These are phyloP conservation scores for Agonopterix heracliana DNA, from an alignment of 2,888 invertebrate genomes.

Conservation along the genomic window DNA sequence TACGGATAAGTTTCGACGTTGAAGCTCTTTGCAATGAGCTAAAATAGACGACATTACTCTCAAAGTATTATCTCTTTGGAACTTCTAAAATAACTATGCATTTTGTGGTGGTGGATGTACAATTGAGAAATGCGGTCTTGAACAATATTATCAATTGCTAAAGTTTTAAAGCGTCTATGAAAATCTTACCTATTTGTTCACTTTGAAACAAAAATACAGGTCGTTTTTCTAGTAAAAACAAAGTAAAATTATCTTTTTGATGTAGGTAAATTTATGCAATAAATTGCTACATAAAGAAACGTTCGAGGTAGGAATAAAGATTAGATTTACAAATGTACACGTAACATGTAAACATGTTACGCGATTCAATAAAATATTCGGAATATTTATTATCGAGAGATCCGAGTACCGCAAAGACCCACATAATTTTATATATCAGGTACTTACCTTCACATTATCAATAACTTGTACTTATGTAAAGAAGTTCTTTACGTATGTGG, in stretches of 20 bases:
- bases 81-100: slow-evolving; percentile 3
- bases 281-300: background rate
- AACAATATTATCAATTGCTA: too few species aligned
- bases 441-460: background rate
- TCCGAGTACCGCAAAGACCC: background rate
- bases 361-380: slow-evolving; percentile 5
- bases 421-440: background rate
- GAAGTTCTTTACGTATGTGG: too few species aligned
- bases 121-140: background rate
- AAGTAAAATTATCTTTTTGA: background rate
- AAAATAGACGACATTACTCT: slow-evolving; percentile 14
- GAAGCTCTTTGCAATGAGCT: slow-evolving; percentile 30
- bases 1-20: slow-evolving; percentile 36
- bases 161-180: too few species aligned
- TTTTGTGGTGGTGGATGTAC: slow-evolving; percentile 3
- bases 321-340: slow-evolving; percentile 3
- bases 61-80: slow-evolving; percentile 15
- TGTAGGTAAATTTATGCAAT: too few species aligned
- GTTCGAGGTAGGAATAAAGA: slow-evolving; percentile 3
- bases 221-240: background rate
- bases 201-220: too few species aligned
- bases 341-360: slow-evolving; percentile 2
- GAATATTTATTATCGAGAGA: slow-evolving; percentile 3
- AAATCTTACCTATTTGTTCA: too few species aligned
- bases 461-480: too few species aligned